Base-by-base conservation (phyloP, 2,888 invertebrate genomes). In the Sinhomidia bicolor region DNA sequence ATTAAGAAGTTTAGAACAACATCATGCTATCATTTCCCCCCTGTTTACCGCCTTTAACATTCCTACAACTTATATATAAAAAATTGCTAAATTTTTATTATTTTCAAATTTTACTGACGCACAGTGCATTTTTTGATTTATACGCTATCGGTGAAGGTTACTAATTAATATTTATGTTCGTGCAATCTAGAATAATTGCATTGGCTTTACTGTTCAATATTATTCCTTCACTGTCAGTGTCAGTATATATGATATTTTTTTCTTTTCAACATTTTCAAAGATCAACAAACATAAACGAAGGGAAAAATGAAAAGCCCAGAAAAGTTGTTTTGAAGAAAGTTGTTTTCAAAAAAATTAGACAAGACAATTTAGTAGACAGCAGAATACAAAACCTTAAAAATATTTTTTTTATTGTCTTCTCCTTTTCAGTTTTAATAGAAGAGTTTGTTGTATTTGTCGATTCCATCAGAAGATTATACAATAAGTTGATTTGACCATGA, bases 151-250 rank as follows among this genome's bases (percentile, higher is more conserved):
- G 57, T 57, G 57, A 7, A 7, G 17, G 20, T 57, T 20, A 68
- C 86, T 80, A 86, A 86, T 86, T 86, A 86, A 86, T 86, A 80
- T 86, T 86, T 86, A 86, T 86, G 86, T 86, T 12, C 57, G 36
- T 62, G 41, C 41, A 57, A 7, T 20, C 20, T 57, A 3, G 57
- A 57, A 57, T 57, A 57, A 57, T 57, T 20, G 57, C 20, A 17
- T 57, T 57, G 20, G 20, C 20, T 57, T 57, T 57, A 17, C 4
- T n/a, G 4, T 51, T 51, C 51, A 36, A 36, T 36, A 36, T n/a
- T n/a, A n/a, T 54, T 17, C 23, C 26, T 17, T 23, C 23, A 26
- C 29, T 60, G 60, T 60, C 60, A 60, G 60, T 14, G 10, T 60
- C 60, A 60, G 23, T 23, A 26, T 26, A 14, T 10, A 14, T 47